A percentile compares a stretch with the other conserved stretches of the same genome.
Conservation (phyloP, 2,113 vertebrate species). For the Malurus cyaneus region DNA sequence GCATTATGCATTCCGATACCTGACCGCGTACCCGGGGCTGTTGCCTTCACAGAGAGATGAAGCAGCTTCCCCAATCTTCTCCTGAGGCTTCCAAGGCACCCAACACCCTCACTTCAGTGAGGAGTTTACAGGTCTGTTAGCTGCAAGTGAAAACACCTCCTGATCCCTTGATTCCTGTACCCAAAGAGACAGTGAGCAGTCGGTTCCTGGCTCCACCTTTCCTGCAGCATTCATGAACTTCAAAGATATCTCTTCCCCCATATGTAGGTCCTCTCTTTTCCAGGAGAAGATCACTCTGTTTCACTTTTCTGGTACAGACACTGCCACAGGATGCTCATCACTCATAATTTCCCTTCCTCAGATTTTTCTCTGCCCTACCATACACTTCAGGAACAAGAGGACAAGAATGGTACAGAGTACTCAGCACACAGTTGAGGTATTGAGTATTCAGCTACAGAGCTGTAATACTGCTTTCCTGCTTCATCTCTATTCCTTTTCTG, state of each 20-base stretch:
- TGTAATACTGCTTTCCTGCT: not conserved
- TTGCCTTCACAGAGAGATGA: not conserved
- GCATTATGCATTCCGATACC: slow-evolving; percentile 24
- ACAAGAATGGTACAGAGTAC: not conserved
- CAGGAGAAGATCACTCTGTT: not conserved
- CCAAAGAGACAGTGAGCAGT: not conserved
- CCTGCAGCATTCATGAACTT: not conserved
- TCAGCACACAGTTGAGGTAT: not conserved
- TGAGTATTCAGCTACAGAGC: not conserved
- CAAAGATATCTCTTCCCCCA: not conserved
- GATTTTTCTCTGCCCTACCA: not conserved
- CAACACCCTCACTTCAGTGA: not conserved
- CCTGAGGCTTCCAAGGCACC: not conserved
- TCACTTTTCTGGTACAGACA: not conserved
- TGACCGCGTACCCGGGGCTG: not conserved
- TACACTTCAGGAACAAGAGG: not conserved
- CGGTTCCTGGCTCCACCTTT: not conserved
- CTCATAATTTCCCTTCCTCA: not conserved
- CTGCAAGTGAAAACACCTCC: not conserved
- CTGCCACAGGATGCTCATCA: not conserved
- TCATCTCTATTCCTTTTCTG: not conserved
- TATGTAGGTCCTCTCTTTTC: not conserved
- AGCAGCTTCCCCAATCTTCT: not conserved
- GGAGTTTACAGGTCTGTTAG: not conserved
- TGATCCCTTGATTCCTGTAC: not conserved